These are phyloP conservation scores for Naso thynnoides DNA, from an alignment of 2,797 vertebrate genomes.

Conservation along the genomic window DNA sequence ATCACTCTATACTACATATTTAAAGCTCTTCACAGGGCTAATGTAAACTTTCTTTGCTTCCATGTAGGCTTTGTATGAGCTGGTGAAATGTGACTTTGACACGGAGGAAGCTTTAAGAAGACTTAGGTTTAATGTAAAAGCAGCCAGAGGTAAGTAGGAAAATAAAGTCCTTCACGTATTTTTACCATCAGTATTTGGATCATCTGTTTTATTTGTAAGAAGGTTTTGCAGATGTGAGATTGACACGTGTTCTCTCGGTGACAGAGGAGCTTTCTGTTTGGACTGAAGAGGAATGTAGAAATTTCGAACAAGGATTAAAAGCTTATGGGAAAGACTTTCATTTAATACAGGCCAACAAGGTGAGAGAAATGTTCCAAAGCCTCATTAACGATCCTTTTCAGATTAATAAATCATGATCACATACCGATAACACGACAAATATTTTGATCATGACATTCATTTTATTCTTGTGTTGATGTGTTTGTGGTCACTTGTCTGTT, in stretches of 20 bases:
- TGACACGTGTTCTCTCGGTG: slow-evolving; percentile 47
- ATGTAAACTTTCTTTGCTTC: slow-evolving; percentile 19
- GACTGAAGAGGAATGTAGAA: slow-evolving; percentile 97
- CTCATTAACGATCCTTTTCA: slow-evolving; percentile 11
- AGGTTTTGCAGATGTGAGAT: neutral
- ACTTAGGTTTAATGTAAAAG: slow-evolving; percentile 94
- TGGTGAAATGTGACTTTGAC: slow-evolving; percentile 97
- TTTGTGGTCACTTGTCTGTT: slow-evolving; percentile 38
- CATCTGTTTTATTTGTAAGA: neutral
- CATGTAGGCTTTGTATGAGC: slow-evolving; percentile 93
- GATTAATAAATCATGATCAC: neutral
- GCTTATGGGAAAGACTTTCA: slow-evolving; percentile 97
- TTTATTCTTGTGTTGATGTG: slow-evolving; percentile 22
- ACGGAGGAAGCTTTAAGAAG: slow-evolving; percentile 95
- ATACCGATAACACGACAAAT: neutral
- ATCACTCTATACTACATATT: neutral
- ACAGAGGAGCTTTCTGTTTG: slow-evolving; percentile 95
- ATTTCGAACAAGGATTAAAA: slow-evolving; percentile 96
- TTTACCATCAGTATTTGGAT: neutral
- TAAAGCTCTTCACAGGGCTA: neutral
- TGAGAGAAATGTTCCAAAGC: slow-evolving; percentile 63
- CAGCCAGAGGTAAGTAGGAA: slow-evolving; percentile 90
- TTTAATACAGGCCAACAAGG: slow-evolving; percentile 97
- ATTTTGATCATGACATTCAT: neutral
- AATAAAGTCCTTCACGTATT: neutral